Evolutionary conservation across 2,797 vertebrate genomes (phyloP), one percentile per base, ranked within the genome.

Genomic region (Apogon talboti): DNA sequence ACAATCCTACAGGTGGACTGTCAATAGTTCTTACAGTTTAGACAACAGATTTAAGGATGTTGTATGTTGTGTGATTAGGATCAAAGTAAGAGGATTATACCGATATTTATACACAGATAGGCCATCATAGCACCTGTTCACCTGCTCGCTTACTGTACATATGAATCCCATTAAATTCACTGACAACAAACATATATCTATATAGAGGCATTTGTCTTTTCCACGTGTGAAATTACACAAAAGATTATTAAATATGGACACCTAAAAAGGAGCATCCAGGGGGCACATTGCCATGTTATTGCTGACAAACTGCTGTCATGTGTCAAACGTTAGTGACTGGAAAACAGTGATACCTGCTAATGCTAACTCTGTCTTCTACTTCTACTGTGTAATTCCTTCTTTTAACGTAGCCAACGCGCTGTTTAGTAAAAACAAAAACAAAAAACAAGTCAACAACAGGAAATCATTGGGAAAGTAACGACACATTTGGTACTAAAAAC

Each of bases 71-170:
- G 66, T 79, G 83, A 93, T 90, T 78, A 85, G 78, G 86, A 70
- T 82, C 79, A 80, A 79, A 75, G 66, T 80, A 90, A 91, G 91
- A 90, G 82, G 92, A 92, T 92, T 85, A 92, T 33, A 78, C 24
- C 24, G 80, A 86, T 87, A 87, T 89, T 83, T 89, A 89, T 88
- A 87, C 70, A 84, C 79, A 81, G 77, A 74, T 8, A 76, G 65
- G 66, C 53, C 51, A 73, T 61, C 18, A 47, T 58, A 61, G 72
- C 66, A 78, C 66, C 42, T 71, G 74, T 56, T 57, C 50, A 63
- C 53, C 14, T 38, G 46, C 38, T 63, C 47, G n/a, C n/a, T 24
- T 53, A 13, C 38, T 9, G 21, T 28, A 44, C 33, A 45, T 15
- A 41, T 18, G 44, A 35, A 28, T 2, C 24, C 24, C 4, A 28